Percentiles rank a stretch among this genome's conserved stretches.
These are phyloP conservation scores for Augochlora pura DNA, from an alignment of 1,140 invertebrate genomes.

Conservation along the genomic window DNA sequence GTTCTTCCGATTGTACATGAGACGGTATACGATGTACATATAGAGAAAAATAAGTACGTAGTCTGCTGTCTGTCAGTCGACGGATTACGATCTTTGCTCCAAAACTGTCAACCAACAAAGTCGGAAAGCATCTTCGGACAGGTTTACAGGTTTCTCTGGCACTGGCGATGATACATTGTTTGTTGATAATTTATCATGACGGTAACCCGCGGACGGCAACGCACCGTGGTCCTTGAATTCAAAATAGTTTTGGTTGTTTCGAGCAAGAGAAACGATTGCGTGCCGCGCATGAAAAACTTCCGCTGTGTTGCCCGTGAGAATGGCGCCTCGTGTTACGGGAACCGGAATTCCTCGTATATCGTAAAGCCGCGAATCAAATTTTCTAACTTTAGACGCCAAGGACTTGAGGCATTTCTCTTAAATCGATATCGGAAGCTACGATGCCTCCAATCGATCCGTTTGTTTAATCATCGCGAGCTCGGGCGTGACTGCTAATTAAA, in stretches of 20 bases:
- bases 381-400: constrained; percentile 28
- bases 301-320: constrained; percentile 36
- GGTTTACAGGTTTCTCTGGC: constrained; percentile 6
- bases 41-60: too few species aligned
- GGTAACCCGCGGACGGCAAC: constrained; percentile 41
- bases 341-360: constrained; percentile 4
- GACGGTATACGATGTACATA: too few species aligned
- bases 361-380: constrained; percentile 6
- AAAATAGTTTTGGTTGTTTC: constrained; percentile 51
- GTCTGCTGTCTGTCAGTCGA: too few species aligned
- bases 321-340: constrained; percentile 24
- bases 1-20: too few species aligned
- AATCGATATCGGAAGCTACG: too few species aligned
- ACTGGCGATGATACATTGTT: constrained; percentile 3
- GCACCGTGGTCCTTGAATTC: constrained; percentile 59
- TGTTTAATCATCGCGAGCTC: neutral
- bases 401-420: neutral
- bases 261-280: constrained; percentile 38
- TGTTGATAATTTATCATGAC: constrained; percentile 57
- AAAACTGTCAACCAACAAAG: neutral
- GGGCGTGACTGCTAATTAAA: neutral
- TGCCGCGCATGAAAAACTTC: constrained; percentile 58
- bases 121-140: constrained; percentile 24
- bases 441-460: neutral
- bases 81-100: constrained; percentile 2